Conservation (phyloP, 1,140 invertebrate species). For the Drosophila baimaii region DNA sequence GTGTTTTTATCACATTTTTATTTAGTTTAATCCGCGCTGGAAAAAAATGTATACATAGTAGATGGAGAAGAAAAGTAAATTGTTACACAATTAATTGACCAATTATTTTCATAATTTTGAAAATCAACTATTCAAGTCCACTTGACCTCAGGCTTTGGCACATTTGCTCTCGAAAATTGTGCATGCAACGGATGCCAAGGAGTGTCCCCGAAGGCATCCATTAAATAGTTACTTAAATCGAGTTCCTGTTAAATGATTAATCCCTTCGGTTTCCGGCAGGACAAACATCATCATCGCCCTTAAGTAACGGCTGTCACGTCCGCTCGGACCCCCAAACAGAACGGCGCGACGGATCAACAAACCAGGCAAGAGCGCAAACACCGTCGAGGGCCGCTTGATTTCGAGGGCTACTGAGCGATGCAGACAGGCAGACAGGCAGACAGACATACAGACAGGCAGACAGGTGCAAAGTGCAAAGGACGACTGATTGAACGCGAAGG, state of each 20-base stretch:
- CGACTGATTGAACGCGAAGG: conserved; percentile 28
- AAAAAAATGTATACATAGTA: too few relatives aligned
- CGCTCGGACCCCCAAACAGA: neutral
- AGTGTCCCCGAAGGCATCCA: neutral
- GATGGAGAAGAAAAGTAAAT: too few relatives aligned
- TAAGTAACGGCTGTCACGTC: conserved; percentile 31
- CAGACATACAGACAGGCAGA: conserved; percentile 1
- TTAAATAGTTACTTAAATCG: conserved; percentile 28
- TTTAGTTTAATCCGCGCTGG: too few relatives aligned
- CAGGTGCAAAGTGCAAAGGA: conserved; percentile 42
- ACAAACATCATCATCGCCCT: conserved; percentile 26
- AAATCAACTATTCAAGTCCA: neutral
- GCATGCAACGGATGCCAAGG: conserved; percentile 1
- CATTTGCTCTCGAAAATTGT: neutral
- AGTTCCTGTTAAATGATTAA: conserved; percentile 27
- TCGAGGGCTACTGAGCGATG: conserved; percentile 20
- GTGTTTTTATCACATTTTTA: too few relatives aligned
- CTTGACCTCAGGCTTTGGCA: neutral
- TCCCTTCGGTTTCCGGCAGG: conserved; percentile 19
- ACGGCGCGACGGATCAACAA: conserved; percentile 19
- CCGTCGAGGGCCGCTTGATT: conserved; percentile 7
- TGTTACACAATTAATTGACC: neutral
- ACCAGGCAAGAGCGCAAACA: conserved; percentile 34
- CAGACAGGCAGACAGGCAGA: neutral
- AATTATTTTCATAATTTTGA: too few relatives aligned